Conservation (phyloP, 2,888 invertebrate species). For the Crioceris asparagi region DNA sequence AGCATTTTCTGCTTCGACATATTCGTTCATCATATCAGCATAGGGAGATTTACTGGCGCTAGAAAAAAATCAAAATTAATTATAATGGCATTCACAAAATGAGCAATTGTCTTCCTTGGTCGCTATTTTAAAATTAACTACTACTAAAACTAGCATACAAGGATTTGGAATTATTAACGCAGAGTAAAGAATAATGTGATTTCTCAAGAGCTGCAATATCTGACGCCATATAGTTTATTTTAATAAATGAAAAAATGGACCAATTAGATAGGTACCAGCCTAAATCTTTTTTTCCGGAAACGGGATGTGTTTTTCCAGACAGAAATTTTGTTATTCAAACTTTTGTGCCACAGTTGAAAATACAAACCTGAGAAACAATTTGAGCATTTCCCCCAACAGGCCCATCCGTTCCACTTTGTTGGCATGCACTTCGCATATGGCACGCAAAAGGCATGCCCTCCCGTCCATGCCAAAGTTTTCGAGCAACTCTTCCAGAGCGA, state of each 20-base stretch:
- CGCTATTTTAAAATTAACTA: too few relatives aligned
- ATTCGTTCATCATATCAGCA: constrained; percentile 59
- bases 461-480: constrained; percentile 74
- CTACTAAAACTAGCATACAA: too few relatives aligned
- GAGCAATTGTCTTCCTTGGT: too few relatives aligned
- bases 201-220: too few relatives aligned
- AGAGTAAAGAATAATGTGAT: not conserved
- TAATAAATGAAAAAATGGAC: too few relatives aligned
- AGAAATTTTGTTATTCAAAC: too few relatives aligned
- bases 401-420: constrained; percentile 68
- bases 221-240: too few relatives aligned
- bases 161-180: not conserved
- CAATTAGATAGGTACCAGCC: too few relatives aligned
- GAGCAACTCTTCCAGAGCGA: constrained; percentile 67
- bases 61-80: constrained; percentile 20
- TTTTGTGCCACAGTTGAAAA: too few relatives aligned
- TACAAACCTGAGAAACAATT: constrained; percentile 73
- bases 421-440: constrained; percentile 80
- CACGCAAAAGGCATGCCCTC: constrained; percentile 68
- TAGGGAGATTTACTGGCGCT: constrained; percentile 78
- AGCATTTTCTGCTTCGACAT: constrained; percentile 68
- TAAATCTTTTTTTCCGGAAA: too few relatives aligned
- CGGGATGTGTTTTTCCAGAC: too few relatives aligned
- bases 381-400: constrained; percentile 70
- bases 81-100: too few relatives aligned